Percentiles rank a stretch among this genome's conserved stretches.
Evolutionary conservation across 1,140 invertebrate species (phyloP).

Genomic region (Euura lappo): DNA sequence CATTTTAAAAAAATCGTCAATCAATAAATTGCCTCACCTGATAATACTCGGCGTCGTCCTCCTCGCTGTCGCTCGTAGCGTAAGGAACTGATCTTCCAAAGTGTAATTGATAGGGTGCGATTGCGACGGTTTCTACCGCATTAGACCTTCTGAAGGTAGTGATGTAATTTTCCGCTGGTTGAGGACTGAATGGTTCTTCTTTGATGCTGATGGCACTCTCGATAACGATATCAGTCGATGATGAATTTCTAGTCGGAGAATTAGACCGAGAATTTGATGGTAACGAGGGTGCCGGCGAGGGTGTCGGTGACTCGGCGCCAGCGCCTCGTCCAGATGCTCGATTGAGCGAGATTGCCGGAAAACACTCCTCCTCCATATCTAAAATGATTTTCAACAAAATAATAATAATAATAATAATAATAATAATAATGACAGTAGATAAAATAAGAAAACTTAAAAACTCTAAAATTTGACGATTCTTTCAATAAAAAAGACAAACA

Average conservation of each 20-base stretch:
- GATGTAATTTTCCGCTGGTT: constrained; percentile 27
- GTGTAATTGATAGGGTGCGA: background rate
- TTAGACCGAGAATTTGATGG: constrained; percentile 37
- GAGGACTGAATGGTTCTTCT: constrained; percentile 72
- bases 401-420: background rate
- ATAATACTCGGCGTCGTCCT: constrained; percentile 53
- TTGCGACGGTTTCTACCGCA: background rate
- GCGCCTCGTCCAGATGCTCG: constrained; percentile 58
- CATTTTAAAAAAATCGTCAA: background rate
- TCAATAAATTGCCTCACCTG: constrained; percentile 25
- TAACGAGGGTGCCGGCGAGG: constrained; percentile 47
- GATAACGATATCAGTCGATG: constrained; percentile 21
- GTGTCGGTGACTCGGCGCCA: constrained; percentile 41
- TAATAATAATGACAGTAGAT: too few relatives aligned
- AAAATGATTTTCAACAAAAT: constrained; percentile 34
- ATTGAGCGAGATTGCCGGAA: constrained; percentile 74
- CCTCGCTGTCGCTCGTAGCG: constrained; percentile 51
- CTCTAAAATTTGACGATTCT: too few relatives aligned
- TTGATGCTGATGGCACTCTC: constrained; percentile 60
- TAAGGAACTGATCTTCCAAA: constrained; percentile 9
- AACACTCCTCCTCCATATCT: constrained; percentile 88
- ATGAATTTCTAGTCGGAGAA: constrained; percentile 29
- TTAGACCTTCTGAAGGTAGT: background rate
- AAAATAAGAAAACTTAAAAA: too few relatives aligned
- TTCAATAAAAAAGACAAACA: too few relatives aligned